Percentiles rank a stretch among this genome's conserved stretches.
phyloP scores from a whole-genome alignment of 2,113 vertebrate genomes.

The Pachycephala philippinensis region DNA sequence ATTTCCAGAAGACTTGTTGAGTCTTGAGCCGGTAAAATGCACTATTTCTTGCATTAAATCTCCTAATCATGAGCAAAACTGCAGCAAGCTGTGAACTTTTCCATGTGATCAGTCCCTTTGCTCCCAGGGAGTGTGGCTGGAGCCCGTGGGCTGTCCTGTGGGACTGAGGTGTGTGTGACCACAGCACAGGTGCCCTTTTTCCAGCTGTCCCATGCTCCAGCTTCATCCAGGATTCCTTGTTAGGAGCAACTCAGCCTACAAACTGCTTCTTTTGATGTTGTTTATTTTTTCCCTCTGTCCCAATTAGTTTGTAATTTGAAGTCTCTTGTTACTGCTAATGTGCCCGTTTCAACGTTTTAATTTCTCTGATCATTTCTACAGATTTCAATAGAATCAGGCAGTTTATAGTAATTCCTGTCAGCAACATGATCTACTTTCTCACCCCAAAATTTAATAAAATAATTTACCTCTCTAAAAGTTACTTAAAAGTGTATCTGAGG shows the following conservation, averaged over 20 bases:
- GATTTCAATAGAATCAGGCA: not conserved
- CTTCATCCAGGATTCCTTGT: not conserved
- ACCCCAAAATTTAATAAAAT: not conserved
- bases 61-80: not conserved
- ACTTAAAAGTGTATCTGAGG: not conserved
- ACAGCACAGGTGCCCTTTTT: not conserved
- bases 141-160: fast-evolving
- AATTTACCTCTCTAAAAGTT: not conserved
- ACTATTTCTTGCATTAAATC: not conserved
- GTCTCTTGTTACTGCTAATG: not conserved
- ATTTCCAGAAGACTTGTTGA: not conserved
- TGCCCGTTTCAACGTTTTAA: not conserved
- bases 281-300: not conserved
- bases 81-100: fast-evolving
- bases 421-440: not conserved
- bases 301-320: not conserved
- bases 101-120: not conserved
- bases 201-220: not conserved
- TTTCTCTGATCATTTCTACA: not conserved
- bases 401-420: not conserved
- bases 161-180: not conserved
- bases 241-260: not conserved
- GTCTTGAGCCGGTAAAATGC: not conserved
- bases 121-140: fast-evolving
- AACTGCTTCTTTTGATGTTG: not conserved